Evolutionary conservation across 2,797 vertebrate genomes (phyloP).

Genomic region (Prunella strophiata): DNA sequence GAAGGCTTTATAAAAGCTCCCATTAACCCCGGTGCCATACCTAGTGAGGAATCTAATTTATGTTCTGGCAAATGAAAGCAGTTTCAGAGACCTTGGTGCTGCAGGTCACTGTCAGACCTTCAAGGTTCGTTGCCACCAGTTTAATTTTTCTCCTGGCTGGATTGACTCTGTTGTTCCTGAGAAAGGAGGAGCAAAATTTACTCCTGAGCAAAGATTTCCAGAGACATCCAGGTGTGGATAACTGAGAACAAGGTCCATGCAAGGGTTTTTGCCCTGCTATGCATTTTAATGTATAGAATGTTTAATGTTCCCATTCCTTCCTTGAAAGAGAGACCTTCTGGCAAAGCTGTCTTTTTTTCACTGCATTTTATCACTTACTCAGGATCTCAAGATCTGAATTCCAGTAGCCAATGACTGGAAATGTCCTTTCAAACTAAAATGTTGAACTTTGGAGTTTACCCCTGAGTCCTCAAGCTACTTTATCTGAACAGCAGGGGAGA

Average conservation of each 20-base stretch:
- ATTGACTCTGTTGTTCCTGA: background rate
- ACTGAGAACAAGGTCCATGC: background rate
- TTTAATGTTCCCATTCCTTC: background rate
- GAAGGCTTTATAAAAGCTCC: slow-evolving; percentile 59
- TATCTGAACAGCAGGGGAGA: background rate
- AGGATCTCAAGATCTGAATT: slow-evolving; percentile 33
- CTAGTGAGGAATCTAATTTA: slow-evolving; percentile 67
- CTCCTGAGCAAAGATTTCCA: background rate
- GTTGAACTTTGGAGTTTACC: slow-evolving; percentile 58
- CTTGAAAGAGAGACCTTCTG: background rate
- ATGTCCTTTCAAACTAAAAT: slow-evolving; percentile 44
- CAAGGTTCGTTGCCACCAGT: slow-evolving; percentile 59
- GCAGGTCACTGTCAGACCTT: slow-evolving; percentile 67
- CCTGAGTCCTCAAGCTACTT: slow-evolving; percentile 11
- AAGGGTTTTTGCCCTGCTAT: background rate
- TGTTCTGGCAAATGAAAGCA: slow-evolving; percentile 62
- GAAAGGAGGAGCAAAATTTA: slow-evolving; percentile 3
- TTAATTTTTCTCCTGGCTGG: slow-evolving; percentile 62
- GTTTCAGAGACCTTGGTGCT: slow-evolving; percentile 40
- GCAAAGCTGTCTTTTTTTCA: background rate
- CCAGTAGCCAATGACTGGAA: slow-evolving; percentile 20
- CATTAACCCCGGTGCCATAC: slow-evolving; percentile 41
- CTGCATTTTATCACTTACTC: slow-evolving; percentile 9
- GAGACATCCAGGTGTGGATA: background rate
- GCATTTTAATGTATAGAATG: background rate